phyloP scores from a whole-genome alignment of 2,888 invertebrate species.

The Drosophila vallismaia region DNA sequence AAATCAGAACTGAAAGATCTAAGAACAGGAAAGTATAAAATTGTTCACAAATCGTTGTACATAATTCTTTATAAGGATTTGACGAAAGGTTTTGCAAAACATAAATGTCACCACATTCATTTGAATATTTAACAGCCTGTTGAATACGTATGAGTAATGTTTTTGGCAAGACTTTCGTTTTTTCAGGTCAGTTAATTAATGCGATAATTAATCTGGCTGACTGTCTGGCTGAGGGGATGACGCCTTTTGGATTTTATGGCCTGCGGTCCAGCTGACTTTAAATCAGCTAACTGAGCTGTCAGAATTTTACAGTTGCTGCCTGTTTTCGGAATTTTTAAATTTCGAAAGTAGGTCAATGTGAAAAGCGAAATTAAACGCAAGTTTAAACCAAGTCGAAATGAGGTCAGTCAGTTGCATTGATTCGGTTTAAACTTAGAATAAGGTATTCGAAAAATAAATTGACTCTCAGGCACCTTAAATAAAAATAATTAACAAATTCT shows the following conservation, averaged over 20 bases:
- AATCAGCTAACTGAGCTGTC: slow-evolving; percentile 75
- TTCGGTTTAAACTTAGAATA: background rate
- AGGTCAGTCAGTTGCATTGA: too few species aligned
- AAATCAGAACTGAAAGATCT: too few species aligned
- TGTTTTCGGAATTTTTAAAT: slow-evolving; percentile 44
- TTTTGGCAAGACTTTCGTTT: slow-evolving; percentile 76
- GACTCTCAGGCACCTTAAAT: too few species aligned
- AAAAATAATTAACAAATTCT: too few species aligned
- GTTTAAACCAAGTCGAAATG: background rate
- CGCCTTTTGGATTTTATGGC: slow-evolving; percentile 47
- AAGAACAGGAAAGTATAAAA: too few species aligned
- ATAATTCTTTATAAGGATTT: too few species aligned
- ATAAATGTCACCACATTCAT: slow-evolving; percentile 48
- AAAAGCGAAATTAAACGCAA: slow-evolving; percentile 42
- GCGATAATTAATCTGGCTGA: slow-evolving; percentile 79
- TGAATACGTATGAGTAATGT: slow-evolving; percentile 25
- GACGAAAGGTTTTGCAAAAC: background rate
- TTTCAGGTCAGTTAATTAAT: slow-evolving; percentile 82
- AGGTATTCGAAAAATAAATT: background rate
- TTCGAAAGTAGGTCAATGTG: slow-evolving; percentile 59
- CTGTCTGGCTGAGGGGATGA: slow-evolving; percentile 39
- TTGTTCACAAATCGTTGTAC: too few species aligned
- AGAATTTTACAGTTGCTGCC: slow-evolving; percentile 72
- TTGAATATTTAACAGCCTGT: slow-evolving; percentile 30
- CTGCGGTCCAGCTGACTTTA: slow-evolving; percentile 57